These are phyloP conservation scores for Hetaerina titia DNA, from an alignment of 2,888 invertebrate genomes.

Conservation along the genomic window DNA sequence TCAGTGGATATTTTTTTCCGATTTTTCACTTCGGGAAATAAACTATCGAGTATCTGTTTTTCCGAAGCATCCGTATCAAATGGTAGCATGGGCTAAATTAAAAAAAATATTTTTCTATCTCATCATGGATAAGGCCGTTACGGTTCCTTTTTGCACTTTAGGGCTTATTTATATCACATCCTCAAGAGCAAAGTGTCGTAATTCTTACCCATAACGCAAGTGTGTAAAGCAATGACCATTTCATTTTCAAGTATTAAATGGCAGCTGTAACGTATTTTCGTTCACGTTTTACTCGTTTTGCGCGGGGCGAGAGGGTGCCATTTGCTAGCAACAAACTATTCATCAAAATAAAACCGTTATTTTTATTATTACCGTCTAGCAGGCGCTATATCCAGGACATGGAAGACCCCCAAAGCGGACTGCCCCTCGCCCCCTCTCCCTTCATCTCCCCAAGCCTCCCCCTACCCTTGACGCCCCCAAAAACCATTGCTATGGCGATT, in stretches of 20 bases:
- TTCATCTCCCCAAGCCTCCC: background rate
- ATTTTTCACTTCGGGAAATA: too few species aligned
- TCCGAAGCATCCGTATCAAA: too few species aligned
- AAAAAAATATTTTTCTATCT: background rate
- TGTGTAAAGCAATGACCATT: slow-evolving; percentile 39
- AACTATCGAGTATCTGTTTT: too few species aligned
- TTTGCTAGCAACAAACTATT: slow-evolving; percentile 38
- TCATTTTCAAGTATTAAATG: slow-evolving; percentile 51
- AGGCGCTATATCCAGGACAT: slow-evolving; percentile 29
- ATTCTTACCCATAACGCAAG: slow-evolving; percentile 8
- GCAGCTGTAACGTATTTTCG: slow-evolving; percentile 28
- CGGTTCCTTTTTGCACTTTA: background rate
- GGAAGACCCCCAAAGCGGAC: background rate
- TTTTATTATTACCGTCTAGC: slow-evolving; percentile 62
- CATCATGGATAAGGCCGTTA: background rate
- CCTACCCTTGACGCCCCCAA: background rate
- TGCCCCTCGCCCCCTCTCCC: background rate
- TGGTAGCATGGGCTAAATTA: too few species aligned
- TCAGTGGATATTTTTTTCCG: too few species aligned
- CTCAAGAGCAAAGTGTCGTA: background rate
- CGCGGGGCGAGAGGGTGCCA: slow-evolving; percentile 29
- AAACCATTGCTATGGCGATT: slow-evolving; percentile 19
- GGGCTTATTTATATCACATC: background rate
- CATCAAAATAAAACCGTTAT: slow-evolving; percentile 55
- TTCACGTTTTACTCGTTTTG: slow-evolving; percentile 42